Evolutionary conservation across 2,797 vertebrate species (phyloP), one percentile per base, ranked within the genome.

Genomic region (Buphagus erythrorhynchus): DNA sequence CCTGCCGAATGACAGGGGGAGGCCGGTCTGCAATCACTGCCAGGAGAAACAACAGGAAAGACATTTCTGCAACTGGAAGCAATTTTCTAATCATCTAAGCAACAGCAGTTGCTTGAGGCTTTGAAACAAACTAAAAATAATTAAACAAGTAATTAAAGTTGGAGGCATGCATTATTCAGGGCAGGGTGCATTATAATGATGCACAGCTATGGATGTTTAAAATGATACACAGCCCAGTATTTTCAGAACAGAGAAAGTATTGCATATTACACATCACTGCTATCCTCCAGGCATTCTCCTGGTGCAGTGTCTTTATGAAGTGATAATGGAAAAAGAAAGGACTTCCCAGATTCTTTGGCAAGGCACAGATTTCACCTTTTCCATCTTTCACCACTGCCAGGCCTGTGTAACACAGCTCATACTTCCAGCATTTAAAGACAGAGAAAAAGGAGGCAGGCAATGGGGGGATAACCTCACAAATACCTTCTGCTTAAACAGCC

Each of bases 11-110:
- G 73, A 99, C 98, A 5, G 99, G 99, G 24, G 99, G 99, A 48
- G 99, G 99, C 61, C 99, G 98, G 95, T 99, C 99, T 40, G 99
- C 99, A 95, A 99, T 99, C 67, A 99, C 99, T 98, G 96, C 84
- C 94, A 96, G 93, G 86, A 96, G 76, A 96, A 97, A 98, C 88
- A 98, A 98, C 96, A 92, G 98, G 93, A 98, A 98, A 98, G 96
- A 96, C 97, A 97, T 98, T 98, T 98, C 96, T 97, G 98, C 98
- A 98, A 99, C 98, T 99, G 98, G 98, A 99, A 99, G 97, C 97
- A 98, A 98, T 99, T 99, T 99, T 98, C 97, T 98, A 98, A 99
- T 99, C 98, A 98, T 97, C 90, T 97, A 97, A 98, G 97, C 97
- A 98, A 98, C 98, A 98, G 98, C 97, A 98, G 97, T 98, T 94